Evolutionary conservation across 2,888 invertebrate genomes (phyloP).

Genomic region (Sceliomorpha sp.): DNA sequence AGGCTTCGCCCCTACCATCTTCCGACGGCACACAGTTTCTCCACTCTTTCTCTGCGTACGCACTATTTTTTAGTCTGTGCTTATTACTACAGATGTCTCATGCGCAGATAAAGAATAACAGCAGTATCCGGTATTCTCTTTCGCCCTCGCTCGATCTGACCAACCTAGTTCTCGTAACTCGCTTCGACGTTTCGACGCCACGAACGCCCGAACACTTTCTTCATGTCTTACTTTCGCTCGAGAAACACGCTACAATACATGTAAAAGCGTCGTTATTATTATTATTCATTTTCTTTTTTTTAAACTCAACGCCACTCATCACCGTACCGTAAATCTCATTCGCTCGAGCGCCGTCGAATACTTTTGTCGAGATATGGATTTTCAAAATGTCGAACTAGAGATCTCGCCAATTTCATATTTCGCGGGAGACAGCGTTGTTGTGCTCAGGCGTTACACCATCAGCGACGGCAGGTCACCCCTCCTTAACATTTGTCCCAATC

Average conservation of each 20-base stretch:
- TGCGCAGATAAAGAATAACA: constrained; percentile 80
- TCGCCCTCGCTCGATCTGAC: constrained; percentile 24
- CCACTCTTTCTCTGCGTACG: constrained; percentile 76
- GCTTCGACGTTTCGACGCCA: constrained; percentile 42
- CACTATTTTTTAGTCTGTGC: constrained; percentile 85
- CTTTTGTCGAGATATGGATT: too few species aligned
- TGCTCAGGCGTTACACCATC: constrained; percentile 10
- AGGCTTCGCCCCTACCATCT: constrained; percentile 56
- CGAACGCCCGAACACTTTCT: too few species aligned
- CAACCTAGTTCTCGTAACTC: constrained; percentile 48
- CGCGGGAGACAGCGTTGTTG: constrained; percentile 28
- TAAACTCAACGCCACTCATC: too few species aligned
- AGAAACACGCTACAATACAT: not conserved
- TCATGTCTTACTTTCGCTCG: not conserved
- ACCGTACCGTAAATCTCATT: too few species aligned
- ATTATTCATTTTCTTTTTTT: too few species aligned
- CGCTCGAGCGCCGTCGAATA: constrained; percentile 11
- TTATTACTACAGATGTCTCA: constrained; percentile 86
- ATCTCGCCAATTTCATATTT: constrained; percentile 22
- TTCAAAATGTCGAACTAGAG: constrained; percentile 10
- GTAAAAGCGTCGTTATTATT: too few species aligned
- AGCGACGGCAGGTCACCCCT: constrained; percentile 53
- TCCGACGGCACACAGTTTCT: constrained; percentile 48
- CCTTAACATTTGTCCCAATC: constrained; percentile 50
- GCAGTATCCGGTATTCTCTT: constrained; percentile 42